Evolutionary conservation across 2,797 vertebrate species (phyloP).

Genomic region (Pantherophis vulpinus): DNA sequence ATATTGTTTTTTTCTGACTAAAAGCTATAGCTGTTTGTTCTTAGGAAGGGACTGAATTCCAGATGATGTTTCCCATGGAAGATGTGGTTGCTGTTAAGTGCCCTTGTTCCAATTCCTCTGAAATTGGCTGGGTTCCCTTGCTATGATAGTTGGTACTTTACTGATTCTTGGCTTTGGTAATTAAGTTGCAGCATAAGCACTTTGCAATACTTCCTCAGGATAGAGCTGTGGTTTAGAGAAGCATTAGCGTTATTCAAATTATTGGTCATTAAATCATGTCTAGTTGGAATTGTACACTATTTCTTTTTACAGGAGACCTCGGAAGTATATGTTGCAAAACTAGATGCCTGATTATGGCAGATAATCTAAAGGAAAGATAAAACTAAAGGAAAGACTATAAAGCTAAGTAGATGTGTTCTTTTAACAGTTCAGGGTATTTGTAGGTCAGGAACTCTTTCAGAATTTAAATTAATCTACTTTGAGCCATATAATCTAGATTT

Average conservation of each 20-base stretch:
- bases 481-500: slow-evolving; percentile 23
- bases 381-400: not conserved
- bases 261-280: not conserved
- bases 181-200: not conserved
- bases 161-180: not conserved
- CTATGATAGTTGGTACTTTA: not conserved
- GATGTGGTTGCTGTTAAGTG: slow-evolving; percentile 3
- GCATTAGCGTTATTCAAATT: not conserved
- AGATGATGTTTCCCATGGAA: not conserved
- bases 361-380: no score
- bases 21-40: not conserved
- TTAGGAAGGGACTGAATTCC: not conserved
- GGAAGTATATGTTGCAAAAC: not conserved
- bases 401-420: not conserved
- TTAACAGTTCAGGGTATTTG: not conserved
- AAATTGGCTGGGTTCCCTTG: not conserved
- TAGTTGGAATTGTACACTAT: not conserved
- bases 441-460: slow-evolving; percentile 7
- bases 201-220: not conserved
- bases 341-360: not conserved
- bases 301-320: not conserved
- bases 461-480: slow-evolving; percentile 18
- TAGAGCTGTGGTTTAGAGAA: not conserved
- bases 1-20: not conserved
- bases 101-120: not conserved